Base-by-base conservation (phyloP, 1,140 invertebrate genomes). In the Drosophila chauvacae region DNA sequence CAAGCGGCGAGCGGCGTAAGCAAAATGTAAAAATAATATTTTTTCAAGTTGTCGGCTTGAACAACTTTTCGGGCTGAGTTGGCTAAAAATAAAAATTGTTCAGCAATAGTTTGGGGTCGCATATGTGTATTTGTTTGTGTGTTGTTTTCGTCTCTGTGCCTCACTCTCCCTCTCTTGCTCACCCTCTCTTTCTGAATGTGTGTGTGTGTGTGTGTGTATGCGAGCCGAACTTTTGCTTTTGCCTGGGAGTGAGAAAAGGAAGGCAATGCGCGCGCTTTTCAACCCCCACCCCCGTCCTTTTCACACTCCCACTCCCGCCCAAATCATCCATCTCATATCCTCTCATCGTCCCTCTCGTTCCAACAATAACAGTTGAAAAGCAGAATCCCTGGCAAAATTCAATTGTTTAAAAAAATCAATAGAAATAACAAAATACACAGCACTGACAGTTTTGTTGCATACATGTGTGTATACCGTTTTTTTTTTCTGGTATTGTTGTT, bases 1-100 rank as follows among this genome's bases (percentile, higher is more conserved):
- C 76, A 87, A 87, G 72, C 80, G 65, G 42, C 75, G 42, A 70
- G 63, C 47, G 51, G 74, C 64, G 71, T 68, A 87, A 83, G 75
- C 84, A 66, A 83, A 88, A 88, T 90, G 81, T 90, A 90, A 81
- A 88, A 90, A 90, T 90, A 88, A 90, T 88, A 73, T 80, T 87
- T 70, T 82, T 84, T 90, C 77, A 90, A 88, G 84, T 90, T 88
- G 81, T 83, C 77, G 85, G 81, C 80, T 90, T 81, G 73, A 90
- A 80, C 84, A 88, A 88, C 81, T 90, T 88, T 90, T 77, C 63
- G 66, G 77, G 66, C 81, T 84, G 81, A 90, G 81, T 81, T 88
- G 80, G 85, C 85, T 88, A 90, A 90, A 88, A 88, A 88, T 88
- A 87, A 88, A 88, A 75, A 63, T 74, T 64, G 64, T 70, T 48